Evolutionary conservation across 2,113 vertebrate species (phyloP), one percentile per base, ranked within the genome.

Genomic region (Oryzias woworae): DNA sequence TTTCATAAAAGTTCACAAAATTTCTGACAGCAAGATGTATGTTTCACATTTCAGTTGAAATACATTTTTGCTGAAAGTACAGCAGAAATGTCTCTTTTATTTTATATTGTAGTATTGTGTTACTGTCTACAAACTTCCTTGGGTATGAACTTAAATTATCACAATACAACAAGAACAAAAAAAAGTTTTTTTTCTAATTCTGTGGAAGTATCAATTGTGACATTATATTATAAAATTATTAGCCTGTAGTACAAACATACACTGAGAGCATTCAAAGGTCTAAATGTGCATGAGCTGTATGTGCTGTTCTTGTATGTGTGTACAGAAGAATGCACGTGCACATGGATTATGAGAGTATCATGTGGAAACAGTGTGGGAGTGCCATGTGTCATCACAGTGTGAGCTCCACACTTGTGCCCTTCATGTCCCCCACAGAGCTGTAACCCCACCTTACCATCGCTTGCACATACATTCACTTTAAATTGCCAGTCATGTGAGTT

Each of bases 361-460:
- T 79, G 73, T 77, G 71, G 72, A 69, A 80, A 67, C 62, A 65
- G 58, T 71, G 81, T 82, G 69, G 80, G 74, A 76, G 83, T 75
- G 84, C 84, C 89, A 91, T 89, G 89, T 91, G 85, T 88, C 81
- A 74, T 74, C 87, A 52, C 89, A 86, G 88, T 82, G 75, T 84
- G 88, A 79, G 63, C 75, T 82, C 75, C 85, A 58, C 77, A 81
- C 75, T 84, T 86, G 81, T 85, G 77, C 81, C 68, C 69, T 82
- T 46, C 56, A 12, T 69, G 75, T 55, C 49, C 80, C 82, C 74
- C 49, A 77, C 83, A 59, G 81, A 67, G 79, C 52, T 64, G 66
- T 26, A 50, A n/a, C 23, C 16, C 64, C 28, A 20, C 17, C 58
- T 6, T 18, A 31, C 66, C 55, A 64, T 57, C 68, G 28, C 41